Conservation (phyloP, 2,113 vertebrate species). For the Dicentrarchus labrax region DNA sequence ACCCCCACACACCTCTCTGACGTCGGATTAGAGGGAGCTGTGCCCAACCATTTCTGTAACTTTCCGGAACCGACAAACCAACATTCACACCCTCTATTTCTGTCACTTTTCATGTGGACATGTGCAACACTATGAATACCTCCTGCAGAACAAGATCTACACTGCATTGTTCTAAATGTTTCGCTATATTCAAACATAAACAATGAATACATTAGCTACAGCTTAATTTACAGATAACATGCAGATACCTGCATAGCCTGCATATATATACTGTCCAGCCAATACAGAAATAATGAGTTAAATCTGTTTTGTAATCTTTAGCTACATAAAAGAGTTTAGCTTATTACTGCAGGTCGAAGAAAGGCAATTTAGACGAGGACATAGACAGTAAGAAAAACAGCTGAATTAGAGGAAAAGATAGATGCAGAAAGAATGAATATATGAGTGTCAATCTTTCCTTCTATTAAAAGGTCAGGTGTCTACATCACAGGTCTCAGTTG, state of each 20-base stretch:
- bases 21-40: no score
- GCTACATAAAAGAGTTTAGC: neutral
- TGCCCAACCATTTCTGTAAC: no score
- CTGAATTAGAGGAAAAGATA: neutral
- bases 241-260: neutral
- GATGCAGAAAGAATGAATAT: neutral
- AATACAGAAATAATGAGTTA: neutral
- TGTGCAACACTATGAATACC: neutral
- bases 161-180: neutral
- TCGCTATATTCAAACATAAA: neutral
- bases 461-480: neutral
- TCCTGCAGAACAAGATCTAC: neutral
- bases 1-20: no score
- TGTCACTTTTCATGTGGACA: neutral
- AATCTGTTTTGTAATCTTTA: neutral
- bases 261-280: neutral
- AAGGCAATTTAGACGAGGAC: neutral
- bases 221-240: neutral
- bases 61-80: no score
- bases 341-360: neutral
- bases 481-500: no score
- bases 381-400: neutral
- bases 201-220: neutral
- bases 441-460: neutral
- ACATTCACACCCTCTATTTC: neutral